Conservation (phyloP, 2,113 vertebrate species). For the Empidonax alnorum region DNA sequence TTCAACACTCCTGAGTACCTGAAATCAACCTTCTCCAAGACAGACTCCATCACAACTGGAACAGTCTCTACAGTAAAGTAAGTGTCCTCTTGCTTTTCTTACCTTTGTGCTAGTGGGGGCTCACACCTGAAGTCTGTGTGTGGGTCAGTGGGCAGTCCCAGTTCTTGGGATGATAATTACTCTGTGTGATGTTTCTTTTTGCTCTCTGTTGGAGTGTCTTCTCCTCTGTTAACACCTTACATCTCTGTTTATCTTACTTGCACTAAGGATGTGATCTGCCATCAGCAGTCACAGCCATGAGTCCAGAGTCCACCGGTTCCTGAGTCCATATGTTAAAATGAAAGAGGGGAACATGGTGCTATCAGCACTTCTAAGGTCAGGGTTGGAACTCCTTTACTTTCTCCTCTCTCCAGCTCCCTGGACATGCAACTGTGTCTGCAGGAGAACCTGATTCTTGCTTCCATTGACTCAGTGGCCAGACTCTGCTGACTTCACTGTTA, state of each 20-base stretch:
- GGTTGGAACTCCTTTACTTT: background rate
- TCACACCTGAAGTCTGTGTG: background rate
- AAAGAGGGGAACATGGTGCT: background rate
- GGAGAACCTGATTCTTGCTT: background rate
- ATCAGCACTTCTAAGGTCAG: background rate
- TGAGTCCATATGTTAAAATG: background rate
- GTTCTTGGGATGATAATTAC: background rate
- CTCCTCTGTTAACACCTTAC: background rate
- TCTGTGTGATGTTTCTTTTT: background rate
- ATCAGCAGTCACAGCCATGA: background rate
- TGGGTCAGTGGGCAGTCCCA: background rate
- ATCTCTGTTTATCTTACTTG: background rate
- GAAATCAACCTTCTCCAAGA: conserved; percentile 98
- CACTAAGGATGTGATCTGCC: background rate
- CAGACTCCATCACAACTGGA: conserved; percentile 98
- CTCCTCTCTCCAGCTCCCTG: background rate
- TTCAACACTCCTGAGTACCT: conserved; percentile 92
- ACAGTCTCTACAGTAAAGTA: conserved; percentile 99
- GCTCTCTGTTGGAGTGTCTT: background rate
- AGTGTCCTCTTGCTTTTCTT: conserved; percentile 55
- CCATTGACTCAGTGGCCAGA: background rate
- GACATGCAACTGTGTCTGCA: background rate
- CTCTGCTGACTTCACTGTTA: background rate
- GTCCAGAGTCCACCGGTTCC: background rate
- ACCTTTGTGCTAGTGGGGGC: background rate